Evolutionary conservation across 2,113 vertebrate genomes (phyloP).

Genomic region (Zapornia atra): DNA sequence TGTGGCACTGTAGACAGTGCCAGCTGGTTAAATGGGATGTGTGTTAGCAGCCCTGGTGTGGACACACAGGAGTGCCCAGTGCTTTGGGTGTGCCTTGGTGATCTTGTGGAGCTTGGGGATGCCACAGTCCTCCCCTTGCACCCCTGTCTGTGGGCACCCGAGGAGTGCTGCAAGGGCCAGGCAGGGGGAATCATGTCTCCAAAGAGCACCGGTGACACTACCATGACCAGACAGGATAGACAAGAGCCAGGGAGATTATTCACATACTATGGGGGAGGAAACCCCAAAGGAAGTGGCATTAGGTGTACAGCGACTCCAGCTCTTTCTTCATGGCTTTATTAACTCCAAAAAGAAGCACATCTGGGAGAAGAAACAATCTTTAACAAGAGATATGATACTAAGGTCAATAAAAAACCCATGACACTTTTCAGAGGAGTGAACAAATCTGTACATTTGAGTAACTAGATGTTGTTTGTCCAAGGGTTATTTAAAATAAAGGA

Average conservation of each 20-base stretch:
- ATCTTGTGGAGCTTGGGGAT: not conserved
- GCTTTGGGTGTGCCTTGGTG: not conserved
- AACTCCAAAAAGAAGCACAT: not conserved
- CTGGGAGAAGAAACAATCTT: not conserved
- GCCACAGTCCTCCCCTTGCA: not conserved
- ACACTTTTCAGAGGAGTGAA: not conserved
- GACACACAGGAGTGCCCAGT: not conserved
- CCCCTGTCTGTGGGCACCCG: not conserved
- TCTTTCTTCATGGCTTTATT: not conserved
- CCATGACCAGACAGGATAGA: not conserved
- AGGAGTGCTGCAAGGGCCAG: not conserved
- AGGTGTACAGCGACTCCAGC: not conserved
- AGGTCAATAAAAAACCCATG: not conserved
- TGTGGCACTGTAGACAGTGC: not conserved
- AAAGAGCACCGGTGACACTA: rapidly evolving
- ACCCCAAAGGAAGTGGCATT: not conserved
- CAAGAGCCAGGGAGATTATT: not conserved
- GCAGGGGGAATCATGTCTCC: not conserved
- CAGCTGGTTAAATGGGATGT: not conserved
- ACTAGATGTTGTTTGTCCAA: not conserved
- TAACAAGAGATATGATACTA: not conserved
- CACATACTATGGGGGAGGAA: not conserved
- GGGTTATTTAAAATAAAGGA: not conserved
- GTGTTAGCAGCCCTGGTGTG: not conserved
- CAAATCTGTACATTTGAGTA: not conserved